These are phyloP conservation scores for Hystrix cristata DNA, from an alignment of 2,113 vertebrate genomes.

Conservation along the genomic window DNA sequence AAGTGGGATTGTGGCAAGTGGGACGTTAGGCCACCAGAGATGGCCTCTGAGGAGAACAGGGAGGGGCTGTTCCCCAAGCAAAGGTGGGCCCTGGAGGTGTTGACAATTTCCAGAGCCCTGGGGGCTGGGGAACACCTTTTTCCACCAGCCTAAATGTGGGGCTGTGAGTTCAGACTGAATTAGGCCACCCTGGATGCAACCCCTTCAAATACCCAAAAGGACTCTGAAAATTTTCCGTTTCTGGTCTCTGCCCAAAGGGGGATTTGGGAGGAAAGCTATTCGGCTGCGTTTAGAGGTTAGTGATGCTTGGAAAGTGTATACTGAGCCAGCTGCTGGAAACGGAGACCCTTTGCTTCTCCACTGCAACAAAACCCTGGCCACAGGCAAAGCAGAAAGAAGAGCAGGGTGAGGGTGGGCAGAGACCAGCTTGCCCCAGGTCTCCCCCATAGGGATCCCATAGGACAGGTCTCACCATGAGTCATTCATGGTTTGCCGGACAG, in stretches of 20 bases:
- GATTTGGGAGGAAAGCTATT: constrained; percentile 54
- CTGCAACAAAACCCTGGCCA: constrained; percentile 35
- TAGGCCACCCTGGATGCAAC: constrained; percentile 52
- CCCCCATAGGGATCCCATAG: background rate
- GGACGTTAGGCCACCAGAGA: background rate
- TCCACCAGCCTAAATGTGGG: background rate
- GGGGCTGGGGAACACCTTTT: background rate
- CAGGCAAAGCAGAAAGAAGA: background rate
- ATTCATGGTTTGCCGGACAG: background rate
- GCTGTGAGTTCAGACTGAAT: constrained; percentile 24
- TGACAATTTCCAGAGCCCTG: constrained; percentile 41
- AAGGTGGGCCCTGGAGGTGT: background rate
- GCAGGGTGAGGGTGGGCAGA: background rate
- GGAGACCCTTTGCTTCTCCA: constrained; percentile 1
- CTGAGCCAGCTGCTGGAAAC: constrained; percentile 33
- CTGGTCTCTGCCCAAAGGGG: constrained; percentile 53
- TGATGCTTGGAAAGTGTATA: background rate
- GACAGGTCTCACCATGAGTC: background rate
- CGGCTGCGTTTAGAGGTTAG: background rate
- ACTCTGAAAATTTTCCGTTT: constrained; percentile 61
- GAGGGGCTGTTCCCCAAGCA: background rate
- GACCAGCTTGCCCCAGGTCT: background rate
- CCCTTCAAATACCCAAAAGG: constrained; percentile 46
- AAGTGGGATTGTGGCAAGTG: background rate
- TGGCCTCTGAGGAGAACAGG: background rate